A percentile compares a stretch with the other conserved stretches of the same genome.
phyloP scores from a whole-genome alignment of 2,113 vertebrate species.

The Trinectes maculatus region DNA sequence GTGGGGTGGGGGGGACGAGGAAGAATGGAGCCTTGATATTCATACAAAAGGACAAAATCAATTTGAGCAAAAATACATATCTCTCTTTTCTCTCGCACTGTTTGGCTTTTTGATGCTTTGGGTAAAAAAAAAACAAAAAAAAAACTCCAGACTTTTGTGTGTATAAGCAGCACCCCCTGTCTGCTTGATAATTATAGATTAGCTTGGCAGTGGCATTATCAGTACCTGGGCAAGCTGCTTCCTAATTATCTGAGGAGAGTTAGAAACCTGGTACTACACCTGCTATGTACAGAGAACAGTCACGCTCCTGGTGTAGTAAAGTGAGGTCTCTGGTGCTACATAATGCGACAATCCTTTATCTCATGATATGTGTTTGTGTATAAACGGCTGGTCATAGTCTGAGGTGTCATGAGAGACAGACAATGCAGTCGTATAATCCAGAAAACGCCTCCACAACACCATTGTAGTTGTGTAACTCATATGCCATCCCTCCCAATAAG shows the following conservation, averaged over 20 bases:
- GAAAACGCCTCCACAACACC: no score
- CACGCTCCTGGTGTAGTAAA: constrained; percentile 18
- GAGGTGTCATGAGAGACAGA: not conserved
- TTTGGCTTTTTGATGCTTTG: constrained; percentile 59
- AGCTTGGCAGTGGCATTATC: constrained; percentile 64
- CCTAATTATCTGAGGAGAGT: constrained; percentile 63
- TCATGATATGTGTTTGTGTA: not conserved
- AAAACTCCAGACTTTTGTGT: constrained; percentile 50
- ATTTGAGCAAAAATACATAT: constrained; percentile 72
- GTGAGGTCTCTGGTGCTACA: constrained; percentile 24
- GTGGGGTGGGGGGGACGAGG: constrained; percentile 19
- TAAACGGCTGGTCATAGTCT: not conserved
- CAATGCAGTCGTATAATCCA: not conserved
- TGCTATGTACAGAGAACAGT: constrained; percentile 3
- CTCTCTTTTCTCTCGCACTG: constrained; percentile 40
- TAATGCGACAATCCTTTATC: constrained; percentile 6
- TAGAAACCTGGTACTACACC: constrained; percentile 29
- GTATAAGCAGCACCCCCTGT: constrained; percentile 39
- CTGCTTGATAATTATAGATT: constrained; percentile 73
- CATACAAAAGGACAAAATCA: constrained; percentile 80
- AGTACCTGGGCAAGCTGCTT: constrained; percentile 60
- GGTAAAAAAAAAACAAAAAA: constrained; percentile 62
- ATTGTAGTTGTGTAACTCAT: no score
- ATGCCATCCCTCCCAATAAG: no score
- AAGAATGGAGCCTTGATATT: constrained; percentile 79